Base-by-base conservation (phyloP, 2,113 vertebrate genomes). In the Psammodynastes pulverulentus region DNA sequence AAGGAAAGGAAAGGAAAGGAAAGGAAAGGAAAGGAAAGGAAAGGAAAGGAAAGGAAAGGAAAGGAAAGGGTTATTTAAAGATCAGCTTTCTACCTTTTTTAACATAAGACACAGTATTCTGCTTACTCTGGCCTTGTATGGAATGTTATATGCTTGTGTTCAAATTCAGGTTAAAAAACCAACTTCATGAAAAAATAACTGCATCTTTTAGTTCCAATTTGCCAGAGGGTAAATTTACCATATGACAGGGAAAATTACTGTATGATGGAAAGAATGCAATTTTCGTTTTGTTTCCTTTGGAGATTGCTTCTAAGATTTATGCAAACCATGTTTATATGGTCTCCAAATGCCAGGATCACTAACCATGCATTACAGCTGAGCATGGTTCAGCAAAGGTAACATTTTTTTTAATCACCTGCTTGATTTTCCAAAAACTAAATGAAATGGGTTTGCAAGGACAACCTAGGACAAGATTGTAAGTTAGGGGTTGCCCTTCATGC, bases 111-210 rank as follows among this genome's bases (percentile, higher is more conserved):
- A 34, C 3, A 17, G 7, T 72, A 39, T 45, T 85, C 48, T 13
- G 72, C 62, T 86, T 93, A 92, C 15, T 48, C 12, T 53, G 23
- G 10, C 49, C 34, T 93, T 92, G 91, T 54, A 34, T 7, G 92
- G 79, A 89, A 29, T 93, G 72, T 4, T 43, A 52, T 43, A 43
- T 90, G 39, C 23, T 53, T 53, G 24, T 53, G 21, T 17, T 58
- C 58, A 43, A 9, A 10, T n/a, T n/a, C 51, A 46, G 24, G 58
- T 72, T 89, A 10, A 39, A 51, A 90, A 79, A 72, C 1, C 23
- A 29, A 67, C 45, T 24, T 46, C 15, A 67, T 29, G 24, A 89
- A 88, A 67, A 67, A 89, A 52, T 58, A 89, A 45, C 12, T 62
- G 43, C 24, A 45, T 29, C 56, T 45, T 89, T 56, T 67, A 67